Conservation (phyloP, 2,113 vertebrate species). For the Crotalus tigris region DNA sequence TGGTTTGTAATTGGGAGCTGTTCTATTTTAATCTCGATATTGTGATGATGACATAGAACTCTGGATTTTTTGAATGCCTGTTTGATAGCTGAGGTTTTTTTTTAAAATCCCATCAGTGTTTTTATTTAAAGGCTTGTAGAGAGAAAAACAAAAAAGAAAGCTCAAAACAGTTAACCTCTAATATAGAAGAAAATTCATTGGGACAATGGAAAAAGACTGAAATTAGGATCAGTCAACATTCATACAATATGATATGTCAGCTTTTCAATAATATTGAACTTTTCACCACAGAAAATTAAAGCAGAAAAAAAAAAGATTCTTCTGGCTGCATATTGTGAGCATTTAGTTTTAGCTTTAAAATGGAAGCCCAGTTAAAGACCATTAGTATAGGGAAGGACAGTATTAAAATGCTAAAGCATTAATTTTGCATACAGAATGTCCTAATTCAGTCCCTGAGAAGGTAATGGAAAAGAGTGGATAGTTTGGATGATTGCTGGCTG, state of each 20-base stretch:
- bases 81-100: background rate
- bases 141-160: background rate
- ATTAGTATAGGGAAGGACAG: background rate
- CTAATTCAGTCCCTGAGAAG: background rate
- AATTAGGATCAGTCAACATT: background rate
- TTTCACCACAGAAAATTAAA: background rate
- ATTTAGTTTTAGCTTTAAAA: background rate
- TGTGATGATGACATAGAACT: conserved; percentile 37
- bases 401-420: background rate
- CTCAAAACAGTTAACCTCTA: background rate
- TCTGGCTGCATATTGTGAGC: background rate
- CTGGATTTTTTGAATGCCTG: background rate
- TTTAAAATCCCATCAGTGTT: background rate
- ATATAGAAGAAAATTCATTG: background rate
- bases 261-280: background rate
- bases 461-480: background rate
- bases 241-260: background rate
- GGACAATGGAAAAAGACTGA: background rate
- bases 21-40: conserved; percentile 17
- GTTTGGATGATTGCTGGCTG: background rate
- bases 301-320: background rate
- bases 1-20: conserved; percentile 23
- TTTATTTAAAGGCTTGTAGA: conserved; percentile 8
- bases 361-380: background rate
- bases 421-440: background rate